Conservation (phyloP, 1,140 invertebrate genomes). For the Drosophila tropicalis region DNA sequence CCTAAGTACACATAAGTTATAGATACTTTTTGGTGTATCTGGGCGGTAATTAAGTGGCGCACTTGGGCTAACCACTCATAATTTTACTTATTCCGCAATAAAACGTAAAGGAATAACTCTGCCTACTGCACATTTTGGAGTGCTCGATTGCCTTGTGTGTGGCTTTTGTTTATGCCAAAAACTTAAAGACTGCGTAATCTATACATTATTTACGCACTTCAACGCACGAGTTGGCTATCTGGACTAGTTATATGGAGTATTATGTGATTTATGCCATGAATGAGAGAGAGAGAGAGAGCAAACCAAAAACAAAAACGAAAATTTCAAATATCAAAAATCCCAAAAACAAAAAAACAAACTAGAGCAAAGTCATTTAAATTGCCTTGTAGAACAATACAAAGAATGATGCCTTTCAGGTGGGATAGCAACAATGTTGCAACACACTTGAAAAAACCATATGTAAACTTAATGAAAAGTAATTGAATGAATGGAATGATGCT, state of each 20-base stretch:
- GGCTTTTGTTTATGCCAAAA: slow-evolving; percentile 43
- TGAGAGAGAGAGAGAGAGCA: slow-evolving; percentile 4
- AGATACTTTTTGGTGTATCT: slow-evolving; percentile 43
- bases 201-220: slow-evolving; percentile 36
- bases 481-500: background rate
- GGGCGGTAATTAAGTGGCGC: slow-evolving; percentile 53
- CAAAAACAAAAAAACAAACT: slow-evolving; percentile 19
- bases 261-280: slow-evolving; percentile 51
- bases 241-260: slow-evolving; percentile 1
- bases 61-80: slow-evolving; percentile 49
- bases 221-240: slow-evolving; percentile 19
- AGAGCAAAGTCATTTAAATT: slow-evolving; percentile 42
- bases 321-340: slow-evolving; percentile 36
- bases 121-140: slow-evolving; percentile 34
- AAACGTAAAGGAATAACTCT: slow-evolving; percentile 13
- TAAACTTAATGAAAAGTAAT: slow-evolving; percentile 12
- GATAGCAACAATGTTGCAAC: slow-evolving; percentile 45
- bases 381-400: slow-evolving; percentile 33
- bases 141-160: slow-evolving; percentile 20
- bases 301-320: slow-evolving; percentile 41
- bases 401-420: slow-evolving; percentile 40
- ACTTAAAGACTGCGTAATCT: slow-evolving; percentile 30
- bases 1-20: slow-evolving; percentile 36
- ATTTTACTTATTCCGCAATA: slow-evolving; percentile 31
- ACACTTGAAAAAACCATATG: slow-evolving; percentile 25